Base-by-base conservation (phyloP, 2,113 vertebrate genomes). In the Chamaea fasciata region DNA sequence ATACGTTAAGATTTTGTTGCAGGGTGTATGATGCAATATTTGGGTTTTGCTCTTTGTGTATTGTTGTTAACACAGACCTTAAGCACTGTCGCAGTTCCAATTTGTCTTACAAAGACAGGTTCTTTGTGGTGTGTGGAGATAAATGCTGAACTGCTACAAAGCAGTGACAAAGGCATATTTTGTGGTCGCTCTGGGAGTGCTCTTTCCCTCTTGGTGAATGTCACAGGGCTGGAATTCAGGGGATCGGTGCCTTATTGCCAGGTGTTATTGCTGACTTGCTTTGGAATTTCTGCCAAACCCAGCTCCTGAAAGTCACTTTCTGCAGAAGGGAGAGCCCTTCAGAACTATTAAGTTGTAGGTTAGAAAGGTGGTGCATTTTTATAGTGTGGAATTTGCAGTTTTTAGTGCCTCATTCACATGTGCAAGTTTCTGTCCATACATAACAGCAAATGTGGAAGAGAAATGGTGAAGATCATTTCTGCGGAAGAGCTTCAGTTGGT, bases 391-490 rank as follows among this genome's bases (percentile, higher is more conserved):
- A 13, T 50, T 68, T 23, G 11, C 13, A n/a, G 9, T 33, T 86
- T 89, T 74, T 73, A 67, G 19, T 76, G n/a, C 24, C 9, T 26
- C 24, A 30, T 56, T 79, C 2, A 1, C 35, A 7, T 26, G 6
- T 3, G 1, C 26, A 28, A 49, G 31, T 87, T 87, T 17, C 24
- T 85, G 10, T 33, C 27, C 11, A 2, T 47, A 41, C 1, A 0
- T 35, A 53, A 37, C 2, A 57, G 39, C 15, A 64, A 68, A 59
- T 17, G 8, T 47, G 33, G 50, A 68, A 67, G 22, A 76, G 71
- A 52, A 73, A 21, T 13, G 35, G 37, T 13, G 50, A 55, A 68
- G 68, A 31, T 64, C 5, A 47, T 47, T 35, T 56, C 49, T 80
- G 27, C 21, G n/a, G 41, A 62, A 64, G 31, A 79, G 30, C 49